Base-by-base conservation (phyloP, 2,888 invertebrate species). In the Coelinius sp. region DNA sequence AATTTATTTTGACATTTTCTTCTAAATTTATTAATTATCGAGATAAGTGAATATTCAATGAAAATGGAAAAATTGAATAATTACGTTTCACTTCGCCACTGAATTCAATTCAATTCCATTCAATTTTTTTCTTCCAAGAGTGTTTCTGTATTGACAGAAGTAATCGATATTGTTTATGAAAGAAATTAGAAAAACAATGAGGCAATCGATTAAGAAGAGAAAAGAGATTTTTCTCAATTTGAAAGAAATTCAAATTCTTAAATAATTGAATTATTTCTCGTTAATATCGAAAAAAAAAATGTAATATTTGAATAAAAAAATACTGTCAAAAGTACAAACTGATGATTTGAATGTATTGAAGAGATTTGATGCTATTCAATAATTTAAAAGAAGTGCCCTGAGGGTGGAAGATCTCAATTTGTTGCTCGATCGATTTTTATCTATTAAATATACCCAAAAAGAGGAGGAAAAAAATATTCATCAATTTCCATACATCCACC, bases 291-390 rank as follows among this genome's bases (percentile, higher is more conserved):
- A 25, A 8, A 22, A 38, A 10, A 62, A 22, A 62, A 41, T 38
- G 38, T 22, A 62, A 62, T 62, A 62, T 20, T 22, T 38, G 41
- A 63, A 20, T 35, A 22, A 25, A 20, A 38, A 59, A 73, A 75
- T 75, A 77, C 73, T 76, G 76, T 76, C 73, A 71, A 76, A 75
- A 77, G 77, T 77, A 77, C 77, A 77, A 77, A 77, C 68, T 70
- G 68, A 75, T 76, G 8, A 76, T 73, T 75, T 75, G 63, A 74
- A 74, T 75, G 75, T 38, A 68, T 77, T 75, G 70, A 53, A 72
- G 63, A n/a, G 22, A 68, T 53, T 44, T 12, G 70, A 73, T 68
- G 71, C 67, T 63, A 71, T 65, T 67, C 44, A 52, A 46, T 41
- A 44, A n/a, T 10, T 31, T 31, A 22, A 20, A 8, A 14, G n/a